Conservation (phyloP, 2,888 invertebrate species). For the Anthophora plumipes region DNA sequence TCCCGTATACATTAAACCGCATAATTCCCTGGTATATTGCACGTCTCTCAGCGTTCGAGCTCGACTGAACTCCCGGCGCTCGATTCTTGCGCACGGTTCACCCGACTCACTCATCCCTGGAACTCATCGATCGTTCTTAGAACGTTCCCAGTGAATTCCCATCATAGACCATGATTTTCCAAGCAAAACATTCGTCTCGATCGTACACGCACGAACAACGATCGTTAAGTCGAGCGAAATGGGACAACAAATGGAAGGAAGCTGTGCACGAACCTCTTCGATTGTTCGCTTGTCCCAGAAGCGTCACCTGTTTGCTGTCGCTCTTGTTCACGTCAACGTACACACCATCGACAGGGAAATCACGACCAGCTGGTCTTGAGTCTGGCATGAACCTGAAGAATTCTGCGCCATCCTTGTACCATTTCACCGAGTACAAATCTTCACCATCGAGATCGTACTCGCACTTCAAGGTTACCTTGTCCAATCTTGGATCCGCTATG, state of each 20-base stretch:
- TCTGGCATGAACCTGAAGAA: conserved; percentile 81
- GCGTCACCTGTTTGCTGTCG: conserved; percentile 76
- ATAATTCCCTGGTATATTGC: conserved; percentile 10
- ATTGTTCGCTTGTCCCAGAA: conserved; percentile 73
- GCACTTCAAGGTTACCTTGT: conserved; percentile 76
- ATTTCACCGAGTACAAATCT: conserved; percentile 81
- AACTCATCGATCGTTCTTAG: conserved; percentile 4
- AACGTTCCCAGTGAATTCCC: not conserved
- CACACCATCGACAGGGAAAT: conserved; percentile 73
- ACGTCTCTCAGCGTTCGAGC: not conserved
- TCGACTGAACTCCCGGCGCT: not conserved
- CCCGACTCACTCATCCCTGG: not conserved
- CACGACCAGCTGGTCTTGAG: conserved; percentile 69
- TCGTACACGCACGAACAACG: not conserved
- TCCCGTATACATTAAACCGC: conserved; percentile 1
- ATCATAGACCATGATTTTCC: not conserved
- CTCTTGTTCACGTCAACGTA: conserved; percentile 78
- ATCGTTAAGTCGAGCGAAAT: conserved; percentile 14
- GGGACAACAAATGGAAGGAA: conserved; percentile 10
- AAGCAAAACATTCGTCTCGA: not conserved
- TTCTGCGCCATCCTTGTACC: conserved; percentile 80
- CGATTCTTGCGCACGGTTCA: not conserved
- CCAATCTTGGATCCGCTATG: conserved; percentile 80
- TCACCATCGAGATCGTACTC: conserved; percentile 79
- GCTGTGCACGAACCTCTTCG: conserved; percentile 69